A percentile compares a stretch with the other conserved stretches of the same genome.
These are phyloP conservation scores for Thysanoteuthis rhombus DNA, from an alignment of 2,888 invertebrate genomes.

Conservation along the genomic window DNA sequence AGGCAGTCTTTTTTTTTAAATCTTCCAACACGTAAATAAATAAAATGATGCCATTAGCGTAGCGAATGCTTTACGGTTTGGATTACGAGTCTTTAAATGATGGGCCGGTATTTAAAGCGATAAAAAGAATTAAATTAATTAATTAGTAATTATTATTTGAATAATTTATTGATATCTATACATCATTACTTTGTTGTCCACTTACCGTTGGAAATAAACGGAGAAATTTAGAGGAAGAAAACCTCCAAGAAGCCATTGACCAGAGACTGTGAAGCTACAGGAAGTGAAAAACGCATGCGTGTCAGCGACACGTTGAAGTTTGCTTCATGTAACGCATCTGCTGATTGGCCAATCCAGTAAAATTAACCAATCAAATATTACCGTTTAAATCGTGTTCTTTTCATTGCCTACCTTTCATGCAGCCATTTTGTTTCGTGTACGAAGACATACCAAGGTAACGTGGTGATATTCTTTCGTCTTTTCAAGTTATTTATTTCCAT, in stretches of 20 bases:
- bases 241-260: neutral
- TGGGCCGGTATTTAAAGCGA: neutral
- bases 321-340: neutral
- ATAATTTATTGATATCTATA: neutral
- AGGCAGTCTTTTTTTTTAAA: no score
- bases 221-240: neutral
- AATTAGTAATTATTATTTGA: neutral
- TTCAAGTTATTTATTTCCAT: neutral
- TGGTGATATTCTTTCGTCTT: neutral
- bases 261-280: neutral
- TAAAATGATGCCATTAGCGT: no score
- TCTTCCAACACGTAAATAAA: no score
- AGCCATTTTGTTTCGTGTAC: constrained; percentile 32
- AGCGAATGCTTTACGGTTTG: no score
- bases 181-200: neutral
- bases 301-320: constrained; percentile 23
- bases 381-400: neutral
- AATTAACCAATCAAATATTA: constrained; percentile 13
- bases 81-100: neutral
- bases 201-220: neutral
- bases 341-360: neutral
- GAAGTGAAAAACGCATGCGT: constrained; percentile 31
- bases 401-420: neutral
- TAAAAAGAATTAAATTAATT: neutral
- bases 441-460: neutral